Conservation (phyloP, 2,888 invertebrate genomes). For the Mellilla xanthometata region DNA sequence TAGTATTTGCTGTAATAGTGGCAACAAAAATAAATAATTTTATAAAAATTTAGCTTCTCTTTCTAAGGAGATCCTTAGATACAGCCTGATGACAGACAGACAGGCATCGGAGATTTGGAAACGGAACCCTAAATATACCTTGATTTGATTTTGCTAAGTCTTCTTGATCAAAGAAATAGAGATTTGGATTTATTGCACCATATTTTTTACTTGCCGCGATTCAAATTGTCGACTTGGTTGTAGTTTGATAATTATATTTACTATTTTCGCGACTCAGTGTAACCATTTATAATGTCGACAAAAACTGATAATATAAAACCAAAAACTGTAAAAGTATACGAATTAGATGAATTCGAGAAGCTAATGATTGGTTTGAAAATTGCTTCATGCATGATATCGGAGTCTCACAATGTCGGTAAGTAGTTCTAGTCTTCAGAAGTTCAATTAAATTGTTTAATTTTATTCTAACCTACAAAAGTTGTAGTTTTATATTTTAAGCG, state of each 20-base stretch:
- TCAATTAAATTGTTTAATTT: neutral
- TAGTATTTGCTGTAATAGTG: too few relatives aligned
- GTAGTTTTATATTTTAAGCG: neutral
- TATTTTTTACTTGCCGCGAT: neutral
- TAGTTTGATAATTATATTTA: too few relatives aligned
- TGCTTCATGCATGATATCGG: slow-evolving; percentile 83
- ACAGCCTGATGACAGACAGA: too few relatives aligned
- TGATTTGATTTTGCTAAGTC: too few relatives aligned
- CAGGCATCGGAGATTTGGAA: too few relatives aligned
- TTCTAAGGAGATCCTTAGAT: too few relatives aligned
- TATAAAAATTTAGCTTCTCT: too few relatives aligned
- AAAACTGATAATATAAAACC: slow-evolving; percentile 56
- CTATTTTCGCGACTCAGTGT: too few relatives aligned
- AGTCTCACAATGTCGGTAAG: slow-evolving; percentile 76
- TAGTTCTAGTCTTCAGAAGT: slow-evolving; percentile 5
- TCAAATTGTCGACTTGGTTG: too few relatives aligned
- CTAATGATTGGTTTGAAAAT: slow-evolving; percentile 79
- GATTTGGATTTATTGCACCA: slow-evolving; percentile 3
- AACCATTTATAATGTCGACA: slow-evolving; percentile 44
- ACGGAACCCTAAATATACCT: too few relatives aligned
- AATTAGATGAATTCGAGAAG: slow-evolving; percentile 74
- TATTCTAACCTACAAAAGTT: neutral
- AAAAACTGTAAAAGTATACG: slow-evolving; percentile 73
- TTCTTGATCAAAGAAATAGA: too few relatives aligned
- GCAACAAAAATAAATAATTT: too few relatives aligned